Evolutionary conservation across 2,113 vertebrate genomes (phyloP).

Genomic region (Arvicanthis niloticus): DNA sequence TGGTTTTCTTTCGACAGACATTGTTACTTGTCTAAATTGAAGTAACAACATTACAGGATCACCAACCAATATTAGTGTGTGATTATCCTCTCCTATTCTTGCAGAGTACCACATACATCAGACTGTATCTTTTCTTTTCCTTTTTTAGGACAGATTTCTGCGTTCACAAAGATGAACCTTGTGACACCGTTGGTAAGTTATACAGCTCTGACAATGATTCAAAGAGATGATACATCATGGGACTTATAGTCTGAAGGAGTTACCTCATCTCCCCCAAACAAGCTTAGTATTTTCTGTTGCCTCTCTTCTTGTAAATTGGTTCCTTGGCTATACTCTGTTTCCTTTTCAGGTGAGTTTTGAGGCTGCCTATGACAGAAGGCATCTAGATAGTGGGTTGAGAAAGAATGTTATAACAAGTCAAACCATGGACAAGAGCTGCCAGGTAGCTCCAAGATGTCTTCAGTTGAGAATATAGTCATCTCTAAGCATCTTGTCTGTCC

Average conservation of each 20-base stretch:
- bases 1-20: background rate
- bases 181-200: conserved; percentile 99
- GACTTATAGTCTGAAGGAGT: background rate
- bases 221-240: background rate
- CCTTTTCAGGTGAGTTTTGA: background rate
- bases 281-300: background rate
- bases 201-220: background rate
- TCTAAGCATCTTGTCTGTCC: background rate
- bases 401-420: background rate
- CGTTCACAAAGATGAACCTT: conserved; percentile 98
- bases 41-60: fast-evolving
- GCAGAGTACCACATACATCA: conserved; percentile 48
- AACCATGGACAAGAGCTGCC: background rate
- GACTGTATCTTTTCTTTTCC: conserved; percentile 68
- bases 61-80: too few species aligned
- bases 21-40: background rate
- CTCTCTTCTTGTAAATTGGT: background rate
- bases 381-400: background rate
- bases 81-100: conserved; percentile 32
- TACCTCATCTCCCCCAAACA: background rate
- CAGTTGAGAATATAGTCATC: background rate
- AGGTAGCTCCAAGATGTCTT: background rate
- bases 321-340: background rate
- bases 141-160: conserved; percentile 98
- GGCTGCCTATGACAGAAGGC: background rate